phyloP scores from a whole-genome alignment of 2,797 vertebrate genomes.

The Phoeniculus purpureus region DNA sequence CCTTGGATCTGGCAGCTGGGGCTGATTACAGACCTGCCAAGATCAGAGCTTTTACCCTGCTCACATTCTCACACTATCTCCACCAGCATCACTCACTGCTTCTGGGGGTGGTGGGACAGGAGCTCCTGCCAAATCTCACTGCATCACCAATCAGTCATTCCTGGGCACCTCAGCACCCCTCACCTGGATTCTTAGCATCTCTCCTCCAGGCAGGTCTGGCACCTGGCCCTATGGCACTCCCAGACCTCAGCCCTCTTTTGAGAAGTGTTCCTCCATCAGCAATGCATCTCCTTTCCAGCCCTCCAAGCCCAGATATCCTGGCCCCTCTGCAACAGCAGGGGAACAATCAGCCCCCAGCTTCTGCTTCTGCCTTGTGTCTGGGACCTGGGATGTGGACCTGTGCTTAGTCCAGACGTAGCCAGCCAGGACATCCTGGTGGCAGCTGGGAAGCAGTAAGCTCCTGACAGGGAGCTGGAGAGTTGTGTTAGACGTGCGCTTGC shows the following conservation, averaged over 20 bases:
- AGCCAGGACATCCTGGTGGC: neutral
- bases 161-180: neutral
- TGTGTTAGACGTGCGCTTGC: fast-evolving
- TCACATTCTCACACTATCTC: fast-evolving
- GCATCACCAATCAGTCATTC: fast-evolving
- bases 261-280: neutral
- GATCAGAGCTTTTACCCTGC: neutral
- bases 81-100: neutral
- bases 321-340: fast-evolving
- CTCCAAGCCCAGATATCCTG: fast-evolving
- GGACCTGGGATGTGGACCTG: neutral
- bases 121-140: neutral
- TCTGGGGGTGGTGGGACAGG: neutral
- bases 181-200: neutral
- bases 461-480: neutral
- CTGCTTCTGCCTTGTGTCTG: fast-evolving
- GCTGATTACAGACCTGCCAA: fast-evolving
- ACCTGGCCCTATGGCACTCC: neutral
- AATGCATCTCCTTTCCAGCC: neutral
- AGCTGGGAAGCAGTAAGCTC: neutral
- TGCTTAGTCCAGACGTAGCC: neutral
- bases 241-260: neutral
- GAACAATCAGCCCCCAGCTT: neutral
- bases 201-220: no score
- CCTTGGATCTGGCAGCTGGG: neutral